phyloP scores from a whole-genome alignment of 1,140 invertebrate genomes.

The Pseudomyrmex sp. region DNA sequence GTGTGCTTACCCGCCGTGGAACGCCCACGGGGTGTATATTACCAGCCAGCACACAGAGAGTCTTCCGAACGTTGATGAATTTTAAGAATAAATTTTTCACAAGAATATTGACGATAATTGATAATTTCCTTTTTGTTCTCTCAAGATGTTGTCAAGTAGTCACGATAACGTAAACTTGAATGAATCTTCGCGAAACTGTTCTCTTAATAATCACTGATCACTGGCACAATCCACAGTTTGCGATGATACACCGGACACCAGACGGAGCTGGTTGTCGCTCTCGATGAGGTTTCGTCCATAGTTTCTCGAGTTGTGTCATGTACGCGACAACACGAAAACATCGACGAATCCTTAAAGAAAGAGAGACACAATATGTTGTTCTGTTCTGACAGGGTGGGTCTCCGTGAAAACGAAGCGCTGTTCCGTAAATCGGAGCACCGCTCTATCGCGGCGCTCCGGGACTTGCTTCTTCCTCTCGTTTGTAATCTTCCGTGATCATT shows the following conservation, averaged over 20 bases:
- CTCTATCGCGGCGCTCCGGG: constrained; percentile 19
- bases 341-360: not conserved
- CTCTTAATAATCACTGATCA: constrained; percentile 56
- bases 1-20: not conserved
- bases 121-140: not conserved
- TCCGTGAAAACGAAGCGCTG: constrained; percentile 14
- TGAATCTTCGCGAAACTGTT: constrained; percentile 29
- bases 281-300: constrained; percentile 59
- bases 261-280: constrained; percentile 55
- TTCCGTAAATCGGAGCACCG: constrained; percentile 25
- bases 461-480: not conserved
- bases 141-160: not conserved
- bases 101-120: not conserved
- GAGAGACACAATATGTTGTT: no score
- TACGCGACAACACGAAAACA: constrained; percentile 18
- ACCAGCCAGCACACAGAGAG: not conserved
- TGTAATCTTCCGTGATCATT: not conserved
- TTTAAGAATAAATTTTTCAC: not conserved
- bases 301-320: constrained; percentile 28
- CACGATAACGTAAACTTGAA: not conserved
- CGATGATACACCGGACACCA: constrained; percentile 61
- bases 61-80: not conserved
- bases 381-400: constrained; percentile 50
- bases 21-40: not conserved
- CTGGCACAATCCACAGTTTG: constrained; percentile 70